Percentiles rank a stretch among this genome's conserved stretches.
Conservation (phyloP, 2,797 vertebrate species). For the Takifugu ocellatus region DNA sequence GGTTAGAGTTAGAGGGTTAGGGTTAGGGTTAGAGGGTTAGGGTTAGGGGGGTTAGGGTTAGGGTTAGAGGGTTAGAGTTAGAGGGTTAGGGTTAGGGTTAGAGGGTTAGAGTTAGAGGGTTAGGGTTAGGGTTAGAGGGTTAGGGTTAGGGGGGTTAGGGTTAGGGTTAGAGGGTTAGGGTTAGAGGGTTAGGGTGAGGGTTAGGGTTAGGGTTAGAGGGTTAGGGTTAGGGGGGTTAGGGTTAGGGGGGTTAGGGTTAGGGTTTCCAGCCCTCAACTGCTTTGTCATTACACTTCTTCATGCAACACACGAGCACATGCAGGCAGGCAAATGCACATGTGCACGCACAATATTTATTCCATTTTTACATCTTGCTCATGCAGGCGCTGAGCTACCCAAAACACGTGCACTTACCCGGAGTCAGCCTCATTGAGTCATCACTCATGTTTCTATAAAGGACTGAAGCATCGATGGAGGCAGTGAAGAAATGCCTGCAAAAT, state of each 20-base stretch:
- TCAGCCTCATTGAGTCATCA: slow-evolving; percentile 61
- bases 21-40: no score
- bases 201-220: slow-evolving; percentile 24
- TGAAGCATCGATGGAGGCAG: slow-evolving; percentile 40
- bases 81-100: no score
- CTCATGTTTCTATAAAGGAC: slow-evolving; percentile 54
- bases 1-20: no score
- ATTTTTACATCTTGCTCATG: slow-evolving; percentile 39
- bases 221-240: slow-evolving; percentile 28
- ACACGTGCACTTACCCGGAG: slow-evolving; percentile 15
- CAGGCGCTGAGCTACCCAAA: neutral
- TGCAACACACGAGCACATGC: slow-evolving; percentile 41
- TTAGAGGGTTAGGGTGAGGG: no score
- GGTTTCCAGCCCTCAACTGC: slow-evolving; percentile 53
- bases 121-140: no score
- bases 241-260: slow-evolving; percentile 8
- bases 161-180: no score
- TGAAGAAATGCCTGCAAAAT: slow-evolving; percentile 57
- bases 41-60: no score
- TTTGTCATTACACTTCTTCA: slow-evolving; percentile 68
- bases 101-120: no score
- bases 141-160: no score
- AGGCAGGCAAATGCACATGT: slow-evolving; percentile 2
- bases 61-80: no score
- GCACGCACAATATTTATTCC: slow-evolving; percentile 41